Conservation (phyloP, 2,888 invertebrate genomes). For the Synanthedon vespiformis region DNA sequence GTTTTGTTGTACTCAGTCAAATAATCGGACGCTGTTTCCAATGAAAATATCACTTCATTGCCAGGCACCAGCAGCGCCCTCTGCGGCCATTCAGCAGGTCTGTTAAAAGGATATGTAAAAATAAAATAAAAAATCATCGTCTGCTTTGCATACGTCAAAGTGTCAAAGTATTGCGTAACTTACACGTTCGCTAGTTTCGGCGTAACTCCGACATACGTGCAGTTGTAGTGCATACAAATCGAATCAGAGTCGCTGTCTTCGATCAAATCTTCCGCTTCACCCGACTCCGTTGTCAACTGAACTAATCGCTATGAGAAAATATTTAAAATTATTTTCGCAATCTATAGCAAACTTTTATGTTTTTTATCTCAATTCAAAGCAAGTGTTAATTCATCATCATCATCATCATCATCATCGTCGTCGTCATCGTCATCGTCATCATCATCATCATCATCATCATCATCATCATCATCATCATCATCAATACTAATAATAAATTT, state of each 20-base stretch:
- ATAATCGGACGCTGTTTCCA: slow-evolving; percentile 96
- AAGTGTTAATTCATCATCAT: too few relatives aligned
- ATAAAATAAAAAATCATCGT: neutral
- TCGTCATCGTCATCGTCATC: too few relatives aligned
- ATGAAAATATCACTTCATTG: slow-evolving; percentile 92
- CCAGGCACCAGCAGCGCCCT: slow-evolving; percentile 89
- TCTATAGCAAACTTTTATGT: too few relatives aligned
- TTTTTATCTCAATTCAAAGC: too few relatives aligned
- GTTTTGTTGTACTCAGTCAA: slow-evolving; percentile 85
- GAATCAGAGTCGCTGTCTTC: slow-evolving; percentile 39
- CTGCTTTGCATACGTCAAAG: neutral
- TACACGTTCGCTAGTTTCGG: slow-evolving; percentile 50
- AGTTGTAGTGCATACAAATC: slow-evolving; percentile 55
- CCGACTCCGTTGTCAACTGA: neutral
- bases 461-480: too few relatives aligned
- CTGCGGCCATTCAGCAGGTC: slow-evolving; percentile 84
- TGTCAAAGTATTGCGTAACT: slow-evolving; percentile 22
- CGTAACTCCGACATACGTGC: slow-evolving; percentile 56
- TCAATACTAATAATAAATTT: too few relatives aligned
- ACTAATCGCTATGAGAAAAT: neutral
- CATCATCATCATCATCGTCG: too few relatives aligned
- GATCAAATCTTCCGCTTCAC: neutral
- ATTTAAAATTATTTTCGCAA: too few relatives aligned
- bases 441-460: too few relatives aligned
- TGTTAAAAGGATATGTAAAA: slow-evolving; percentile 17